Evolutionary conservation across 2,113 vertebrate genomes (phyloP).

Genomic region (Pelobates fuscus): DNA sequence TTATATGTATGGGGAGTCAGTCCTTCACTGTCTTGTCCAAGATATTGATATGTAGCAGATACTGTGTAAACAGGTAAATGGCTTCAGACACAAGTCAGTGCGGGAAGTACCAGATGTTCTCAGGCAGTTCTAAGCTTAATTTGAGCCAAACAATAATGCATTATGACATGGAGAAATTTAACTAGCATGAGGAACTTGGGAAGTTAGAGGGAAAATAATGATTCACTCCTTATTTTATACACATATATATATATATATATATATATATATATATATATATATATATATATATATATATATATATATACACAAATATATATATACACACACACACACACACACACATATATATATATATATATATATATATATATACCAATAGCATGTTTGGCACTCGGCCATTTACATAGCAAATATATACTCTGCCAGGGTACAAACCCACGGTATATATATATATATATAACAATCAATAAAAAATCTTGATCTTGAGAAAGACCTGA

Average conservation of each 20-base stretch:
- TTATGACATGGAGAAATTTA: slow-evolving; percentile 3
- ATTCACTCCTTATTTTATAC: background rate
- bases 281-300: too few species aligned
- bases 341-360: too few species aligned
- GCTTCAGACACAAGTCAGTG: slow-evolving; percentile 2
- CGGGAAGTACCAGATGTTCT: slow-evolving; percentile 6
- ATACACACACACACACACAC: too few species aligned
- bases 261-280: too few species aligned
- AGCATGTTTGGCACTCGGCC: too few species aligned
- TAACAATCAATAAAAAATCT: too few species aligned
- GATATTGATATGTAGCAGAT: slow-evolving; percentile 29
- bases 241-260: background rate
- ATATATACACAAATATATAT: too few species aligned
- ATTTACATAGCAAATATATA: too few species aligned
- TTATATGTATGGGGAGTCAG: slow-evolving; percentile 8
- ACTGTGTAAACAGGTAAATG: slow-evolving; percentile 17
- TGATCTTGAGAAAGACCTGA: too few species aligned
- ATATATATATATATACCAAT: too few species aligned
- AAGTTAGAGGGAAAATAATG: background rate
- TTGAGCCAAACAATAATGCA: slow-evolving; percentile 8
- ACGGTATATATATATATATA: too few species aligned
- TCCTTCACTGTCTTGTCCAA: slow-evolving; percentile 35
- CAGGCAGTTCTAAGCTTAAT: slow-evolving; percentile 16
- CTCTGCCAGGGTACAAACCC: too few species aligned
- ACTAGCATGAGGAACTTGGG: background rate